These are phyloP conservation scores for Pomacea maculata DNA, from an alignment of 1,140 invertebrate genomes.

Conservation along the genomic window DNA sequence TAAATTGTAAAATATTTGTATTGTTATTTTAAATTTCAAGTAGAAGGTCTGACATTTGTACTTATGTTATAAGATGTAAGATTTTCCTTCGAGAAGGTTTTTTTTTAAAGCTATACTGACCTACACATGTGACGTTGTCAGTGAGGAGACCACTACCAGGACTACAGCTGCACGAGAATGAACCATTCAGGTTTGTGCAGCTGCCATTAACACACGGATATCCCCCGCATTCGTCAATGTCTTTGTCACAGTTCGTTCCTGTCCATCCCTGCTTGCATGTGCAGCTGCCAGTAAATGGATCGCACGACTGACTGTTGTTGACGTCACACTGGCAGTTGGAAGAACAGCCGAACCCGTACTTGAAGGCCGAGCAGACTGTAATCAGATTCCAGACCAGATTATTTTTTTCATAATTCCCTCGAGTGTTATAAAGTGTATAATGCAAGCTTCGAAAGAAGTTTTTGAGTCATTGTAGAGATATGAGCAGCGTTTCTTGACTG, in stretches of 20 bases:
- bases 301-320: not conserved
- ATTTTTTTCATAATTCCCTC: no score
- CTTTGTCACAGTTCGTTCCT: not conserved
- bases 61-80: no score
- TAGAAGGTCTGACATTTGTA: no score
- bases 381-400: not conserved
- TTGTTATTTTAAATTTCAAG: no score
- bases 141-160: not conserved
- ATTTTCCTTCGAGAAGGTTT: no score
- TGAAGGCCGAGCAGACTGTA: not conserved
- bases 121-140: no score
- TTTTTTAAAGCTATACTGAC: not conserved
- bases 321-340: not conserved
- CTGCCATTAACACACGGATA: not conserved
- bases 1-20: no score
- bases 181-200: not conserved
- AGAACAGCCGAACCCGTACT: not conserved
- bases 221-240: constrained; percentile 2
- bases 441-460: no score
- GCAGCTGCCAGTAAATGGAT: not conserved
- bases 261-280: not conserved
- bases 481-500: no score
- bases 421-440: no score
- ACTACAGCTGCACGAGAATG: not conserved
- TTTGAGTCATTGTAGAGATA: no score